Evolutionary conservation across 1,140 invertebrate genomes (phyloP).

Genomic region (Penaeus vannamei): DNA sequence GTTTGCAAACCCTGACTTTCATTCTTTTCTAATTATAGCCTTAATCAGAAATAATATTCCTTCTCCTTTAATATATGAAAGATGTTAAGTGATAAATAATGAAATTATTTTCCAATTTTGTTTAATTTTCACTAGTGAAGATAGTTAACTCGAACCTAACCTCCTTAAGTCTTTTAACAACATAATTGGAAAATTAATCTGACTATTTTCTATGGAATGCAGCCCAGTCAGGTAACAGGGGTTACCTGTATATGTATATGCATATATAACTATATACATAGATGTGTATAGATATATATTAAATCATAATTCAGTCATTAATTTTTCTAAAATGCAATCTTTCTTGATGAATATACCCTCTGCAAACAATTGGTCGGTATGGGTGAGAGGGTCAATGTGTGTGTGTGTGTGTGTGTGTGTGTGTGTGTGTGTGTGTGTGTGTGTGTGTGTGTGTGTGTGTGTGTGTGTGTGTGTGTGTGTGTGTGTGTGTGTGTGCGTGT

Average conservation of each 20-base stretch:
- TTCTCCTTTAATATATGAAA: too few species aligned
- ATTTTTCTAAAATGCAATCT: neutral
- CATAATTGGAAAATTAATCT: neutral
- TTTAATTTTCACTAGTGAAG: too few species aligned
- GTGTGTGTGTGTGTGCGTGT: neutral
- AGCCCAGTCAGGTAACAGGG: neutral
- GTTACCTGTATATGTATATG: conserved; percentile 13
- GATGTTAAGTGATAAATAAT: too few species aligned
- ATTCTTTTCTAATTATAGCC: too few species aligned
- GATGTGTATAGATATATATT: conserved; percentile 28
- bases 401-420: neutral
- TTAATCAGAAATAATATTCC: too few species aligned
- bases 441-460: conserved; percentile 17
- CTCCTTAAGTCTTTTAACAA: neutral
- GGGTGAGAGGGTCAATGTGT: neutral
- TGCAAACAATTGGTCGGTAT: neutral
- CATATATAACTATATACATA: conserved; percentile 31
- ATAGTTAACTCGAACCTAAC: too few species aligned
- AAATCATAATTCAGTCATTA: neutral
- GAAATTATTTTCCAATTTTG: too few species aligned
- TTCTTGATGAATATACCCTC: neutral
- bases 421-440: conserved; percentile 19
- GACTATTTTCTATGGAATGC: too few species aligned
- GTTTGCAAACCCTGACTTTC: too few species aligned
- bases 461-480: neutral